Evolutionary conservation across 2,113 vertebrate genomes (phyloP).

Genomic region (Pteronura brasiliensis): DNA sequence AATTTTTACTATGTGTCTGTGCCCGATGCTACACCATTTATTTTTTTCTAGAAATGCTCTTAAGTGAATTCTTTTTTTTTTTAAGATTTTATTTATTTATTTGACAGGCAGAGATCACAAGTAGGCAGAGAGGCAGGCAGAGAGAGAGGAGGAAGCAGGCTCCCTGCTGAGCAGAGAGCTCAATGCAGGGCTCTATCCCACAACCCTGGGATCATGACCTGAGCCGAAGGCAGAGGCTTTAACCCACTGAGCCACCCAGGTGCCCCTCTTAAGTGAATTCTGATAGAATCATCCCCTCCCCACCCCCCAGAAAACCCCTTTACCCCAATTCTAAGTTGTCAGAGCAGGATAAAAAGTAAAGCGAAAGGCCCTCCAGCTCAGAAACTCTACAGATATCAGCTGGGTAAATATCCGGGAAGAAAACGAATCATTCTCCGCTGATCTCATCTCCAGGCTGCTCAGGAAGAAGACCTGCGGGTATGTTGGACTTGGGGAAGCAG

Average conservation of each 20-base stretch:
- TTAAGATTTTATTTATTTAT: no score
- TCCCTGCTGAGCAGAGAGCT: no score
- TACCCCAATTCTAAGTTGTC: not conserved
- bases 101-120: no score
- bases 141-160: no score
- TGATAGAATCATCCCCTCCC: not conserved
- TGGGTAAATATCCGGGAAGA: not conserved
- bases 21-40: not conserved
- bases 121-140: no score
- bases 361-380: not conserved
- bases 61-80: not conserved
- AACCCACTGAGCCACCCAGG: no score
- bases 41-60: constrained; percentile 54
- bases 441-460: not conserved
- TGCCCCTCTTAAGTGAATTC: not conserved
- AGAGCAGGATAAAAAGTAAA: not conserved
- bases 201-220: no score
- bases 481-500: not conserved
- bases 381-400: not conserved
- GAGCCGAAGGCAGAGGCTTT: no score
- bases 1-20: not conserved
- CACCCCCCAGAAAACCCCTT: not conserved
- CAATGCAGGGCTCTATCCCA: no score
- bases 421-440: not conserved
- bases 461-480: not conserved